Evolutionary conservation across 1,140 invertebrate species (phyloP), one percentile per base, ranked within the genome.

Genomic region (Mylabris phalerata): DNA sequence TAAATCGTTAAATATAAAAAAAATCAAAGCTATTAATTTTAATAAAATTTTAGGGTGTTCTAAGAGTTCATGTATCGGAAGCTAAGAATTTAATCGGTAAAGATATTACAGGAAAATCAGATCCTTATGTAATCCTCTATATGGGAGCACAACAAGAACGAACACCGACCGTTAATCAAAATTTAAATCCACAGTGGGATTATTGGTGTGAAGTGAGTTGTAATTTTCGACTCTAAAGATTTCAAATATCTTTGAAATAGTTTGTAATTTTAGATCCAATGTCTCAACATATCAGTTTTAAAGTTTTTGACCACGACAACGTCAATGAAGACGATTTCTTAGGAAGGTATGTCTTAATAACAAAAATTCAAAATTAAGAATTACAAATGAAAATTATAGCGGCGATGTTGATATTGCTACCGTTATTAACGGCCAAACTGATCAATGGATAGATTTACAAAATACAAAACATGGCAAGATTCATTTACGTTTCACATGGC

Each of bases 41-140:
- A 19, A 48, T 7, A 40, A 57, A 67, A 49, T 66, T 71, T 10
- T 61, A 89, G 87, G 88, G 90, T 61, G 84, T 93, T 48, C 75
- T 92, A 48, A 79, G 90, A 67, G 86, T 97, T 59, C 86, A 93
- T 69, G 84, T 95, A 3, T 83, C 95, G 2, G 89, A 94, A 81
- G 94, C 90, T 10, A 88, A 89, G 72, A 87, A 96, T 75, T 78
- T 98, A 3, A 90, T 92, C 82, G 93, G 89, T 69, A 92, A 90
- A 76, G 89, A 92, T 75, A 87, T 96, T 68, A 93, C 93, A 76
- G 92, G 92, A 67, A 96, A 95, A 76, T 95, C 92, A 3, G 94
- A 97, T 80, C 94, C 94, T 4, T 97, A 97, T 75, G 87, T 87
- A 40, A 82, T 94, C 45, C 80, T 94, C 67, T 85, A 82, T 64